Evolutionary conservation across 2,888 invertebrate species (phyloP).

Genomic region (Stictocephala bisonia): DNA sequence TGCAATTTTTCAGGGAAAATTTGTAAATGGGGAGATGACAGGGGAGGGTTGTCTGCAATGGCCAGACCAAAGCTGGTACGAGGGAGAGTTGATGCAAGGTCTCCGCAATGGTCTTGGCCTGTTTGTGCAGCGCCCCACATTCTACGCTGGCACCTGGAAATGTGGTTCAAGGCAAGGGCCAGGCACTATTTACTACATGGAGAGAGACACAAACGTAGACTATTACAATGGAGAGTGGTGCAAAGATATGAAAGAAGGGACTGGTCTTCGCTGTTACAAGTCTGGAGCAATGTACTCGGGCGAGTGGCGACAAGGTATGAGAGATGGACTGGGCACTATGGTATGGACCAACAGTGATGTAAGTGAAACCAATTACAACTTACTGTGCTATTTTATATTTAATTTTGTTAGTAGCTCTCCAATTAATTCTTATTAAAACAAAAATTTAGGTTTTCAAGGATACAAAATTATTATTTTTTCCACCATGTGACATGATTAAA

Average conservation of each 20-base stretch:
- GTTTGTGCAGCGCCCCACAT: background rate
- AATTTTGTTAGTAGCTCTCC: too few relatives aligned
- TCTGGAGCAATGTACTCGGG: slow-evolving; percentile 43
- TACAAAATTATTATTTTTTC: too few relatives aligned
- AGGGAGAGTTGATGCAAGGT: slow-evolving; percentile 32
- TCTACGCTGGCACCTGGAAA: slow-evolving; percentile 43
- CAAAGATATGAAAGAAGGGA: slow-evolving; percentile 18
- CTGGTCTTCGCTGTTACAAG: slow-evolving; percentile 25
- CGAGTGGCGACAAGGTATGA: slow-evolving; percentile 28
- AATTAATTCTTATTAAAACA: too few relatives aligned
- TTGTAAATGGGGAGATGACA: slow-evolving; percentile 35
- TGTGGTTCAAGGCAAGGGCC: slow-evolving; percentile 27
- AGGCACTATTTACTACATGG: slow-evolving; percentile 32
- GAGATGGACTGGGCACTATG: slow-evolving; percentile 42
- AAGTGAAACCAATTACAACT: background rate
- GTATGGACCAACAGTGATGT: slow-evolving; percentile 47
- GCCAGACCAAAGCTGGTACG: slow-evolving; percentile 40
- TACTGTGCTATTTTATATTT: too few relatives aligned
- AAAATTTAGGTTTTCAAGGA: too few relatives aligned
- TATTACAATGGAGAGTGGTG: slow-evolving; percentile 39
- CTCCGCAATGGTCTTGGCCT: slow-evolving; percentile 39
- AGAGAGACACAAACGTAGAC: background rate
- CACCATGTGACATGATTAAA: too few relatives aligned
- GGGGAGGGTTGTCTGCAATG: slow-evolving; percentile 35
- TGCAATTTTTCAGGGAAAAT: slow-evolving; percentile 22